A percentile compares a stretch with the other conserved stretches of the same genome.
Evolutionary conservation across 1,140 invertebrate species (phyloP).

Genomic region (Prorops nasuta): DNA sequence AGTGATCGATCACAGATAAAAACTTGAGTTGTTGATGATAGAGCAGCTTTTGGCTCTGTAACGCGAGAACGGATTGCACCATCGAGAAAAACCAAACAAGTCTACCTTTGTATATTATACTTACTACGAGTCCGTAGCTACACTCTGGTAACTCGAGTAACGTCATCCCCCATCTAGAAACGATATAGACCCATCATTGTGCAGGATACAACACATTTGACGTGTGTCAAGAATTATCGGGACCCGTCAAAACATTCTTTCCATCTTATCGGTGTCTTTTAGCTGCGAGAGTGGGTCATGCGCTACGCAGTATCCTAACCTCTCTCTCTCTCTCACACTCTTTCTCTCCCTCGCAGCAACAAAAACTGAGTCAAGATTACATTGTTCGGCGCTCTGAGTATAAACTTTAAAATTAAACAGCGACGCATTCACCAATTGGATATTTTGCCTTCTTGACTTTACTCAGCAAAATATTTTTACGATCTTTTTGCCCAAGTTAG

Average conservation of each 20-base stretch:
- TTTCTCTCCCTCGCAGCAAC: background rate
- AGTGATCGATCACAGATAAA: too few species aligned
- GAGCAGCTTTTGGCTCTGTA: too few species aligned
- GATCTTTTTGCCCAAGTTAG: too few species aligned
- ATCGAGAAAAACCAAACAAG: too few species aligned
- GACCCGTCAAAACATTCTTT: constrained; percentile 22
- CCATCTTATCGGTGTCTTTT: constrained; percentile 13
- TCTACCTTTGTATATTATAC: background rate
- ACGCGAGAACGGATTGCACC: too few species aligned
- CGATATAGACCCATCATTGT: background rate
- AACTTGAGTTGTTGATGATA: too few species aligned
- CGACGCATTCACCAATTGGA: too few species aligned
- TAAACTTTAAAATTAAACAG: too few species aligned
- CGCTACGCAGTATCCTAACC: background rate
- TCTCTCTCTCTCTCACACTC: background rate
- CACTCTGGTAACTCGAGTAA: background rate
- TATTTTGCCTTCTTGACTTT: too few species aligned
- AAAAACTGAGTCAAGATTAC: background rate
- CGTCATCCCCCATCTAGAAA: background rate
- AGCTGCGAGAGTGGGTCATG: background rate
- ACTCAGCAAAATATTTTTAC: too few species aligned
- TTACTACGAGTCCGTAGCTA: background rate
- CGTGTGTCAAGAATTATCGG: constrained; percentile 19
- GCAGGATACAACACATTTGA: background rate
- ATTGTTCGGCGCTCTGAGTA: background rate